Percentiles rank a stretch among this genome's conserved stretches.
phyloP scores from a whole-genome alignment of 1,140 invertebrate species.

The Monomorium pharaonis region DNA sequence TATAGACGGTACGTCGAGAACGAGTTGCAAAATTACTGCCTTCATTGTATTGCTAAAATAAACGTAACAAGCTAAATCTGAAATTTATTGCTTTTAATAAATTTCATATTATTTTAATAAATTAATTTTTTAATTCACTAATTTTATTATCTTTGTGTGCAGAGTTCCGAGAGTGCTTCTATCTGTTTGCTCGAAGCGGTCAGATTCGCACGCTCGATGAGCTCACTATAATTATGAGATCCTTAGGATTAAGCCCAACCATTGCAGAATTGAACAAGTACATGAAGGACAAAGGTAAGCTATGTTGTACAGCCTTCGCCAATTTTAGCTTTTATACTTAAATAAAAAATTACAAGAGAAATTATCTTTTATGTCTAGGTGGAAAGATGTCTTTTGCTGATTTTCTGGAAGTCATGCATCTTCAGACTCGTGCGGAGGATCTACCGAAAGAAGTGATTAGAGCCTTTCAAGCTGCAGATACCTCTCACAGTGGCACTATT shows the following conservation, averaged over 20 bases:
- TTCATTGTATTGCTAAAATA: neutral
- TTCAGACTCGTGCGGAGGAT: conserved; percentile 94
- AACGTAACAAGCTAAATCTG: neutral
- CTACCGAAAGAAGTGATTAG: conserved; percentile 94
- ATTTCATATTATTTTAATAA: no score
- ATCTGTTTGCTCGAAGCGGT: conserved; percentile 94
- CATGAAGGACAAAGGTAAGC: conserved; percentile 91
- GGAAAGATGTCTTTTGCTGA: conserved; percentile 98
- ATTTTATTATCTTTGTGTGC: neutral
- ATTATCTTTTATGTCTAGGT: conserved; percentile 84
- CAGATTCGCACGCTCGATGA: conserved; percentile 95
- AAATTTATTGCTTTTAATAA: neutral
- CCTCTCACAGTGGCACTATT: conserved; percentile 90
- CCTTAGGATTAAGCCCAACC: conserved; percentile 96
- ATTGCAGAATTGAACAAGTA: conserved; percentile 95
- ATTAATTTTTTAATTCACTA: no score
- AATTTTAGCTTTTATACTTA: neutral
- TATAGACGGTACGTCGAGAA: conserved; percentile 89
- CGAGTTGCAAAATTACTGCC: neutral
- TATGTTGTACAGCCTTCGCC: neutral
- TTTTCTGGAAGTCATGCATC: conserved; percentile 97
- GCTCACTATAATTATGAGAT: conserved; percentile 96
- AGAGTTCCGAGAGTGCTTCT: conserved; percentile 98
- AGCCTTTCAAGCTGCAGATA: conserved; percentile 95
- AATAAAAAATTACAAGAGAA: neutral